These are phyloP conservation scores for Chaetura pelagica DNA, from an alignment of 2,113 vertebrate genomes.

Conservation along the genomic window DNA sequence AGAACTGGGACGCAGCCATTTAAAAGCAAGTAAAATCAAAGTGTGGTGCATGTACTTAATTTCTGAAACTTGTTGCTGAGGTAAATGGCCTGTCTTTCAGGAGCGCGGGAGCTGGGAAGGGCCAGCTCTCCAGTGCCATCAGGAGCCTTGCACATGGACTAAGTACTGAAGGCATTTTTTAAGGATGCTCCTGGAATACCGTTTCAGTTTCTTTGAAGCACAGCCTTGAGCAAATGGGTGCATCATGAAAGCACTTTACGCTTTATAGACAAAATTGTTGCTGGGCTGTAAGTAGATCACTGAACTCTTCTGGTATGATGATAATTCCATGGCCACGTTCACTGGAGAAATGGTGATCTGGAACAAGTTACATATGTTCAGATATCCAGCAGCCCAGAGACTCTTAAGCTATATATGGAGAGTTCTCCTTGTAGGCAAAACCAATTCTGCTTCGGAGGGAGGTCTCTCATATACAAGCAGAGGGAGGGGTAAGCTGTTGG, in stretches of 20 bases:
- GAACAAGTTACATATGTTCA: accelerated
- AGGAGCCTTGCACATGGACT: background rate
- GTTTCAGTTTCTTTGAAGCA: background rate
- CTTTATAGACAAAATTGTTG: background rate
- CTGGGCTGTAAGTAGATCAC: background rate
- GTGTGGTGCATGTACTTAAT: background rate
- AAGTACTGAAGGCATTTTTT: background rate
- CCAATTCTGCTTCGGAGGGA: background rate
- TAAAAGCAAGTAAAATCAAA: background rate
- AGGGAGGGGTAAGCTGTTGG: background rate
- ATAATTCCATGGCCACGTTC: background rate
- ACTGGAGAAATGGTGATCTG: background rate
- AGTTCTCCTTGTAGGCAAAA: background rate
- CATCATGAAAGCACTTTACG: accelerated
- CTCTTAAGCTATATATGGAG: background rate
- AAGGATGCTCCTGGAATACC: background rate
- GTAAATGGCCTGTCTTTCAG: background rate
- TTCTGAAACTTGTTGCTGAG: background rate
- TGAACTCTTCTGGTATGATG: background rate
- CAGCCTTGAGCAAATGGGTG: background rate
- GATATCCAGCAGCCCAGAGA: background rate
- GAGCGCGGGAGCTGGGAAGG: background rate
- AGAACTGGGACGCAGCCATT: background rate
- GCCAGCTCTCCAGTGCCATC: background rate
- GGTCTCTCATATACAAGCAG: accelerated